Base-by-base conservation (phyloP, 2,888 invertebrate species). In the Xestobium rufovillosum region DNA sequence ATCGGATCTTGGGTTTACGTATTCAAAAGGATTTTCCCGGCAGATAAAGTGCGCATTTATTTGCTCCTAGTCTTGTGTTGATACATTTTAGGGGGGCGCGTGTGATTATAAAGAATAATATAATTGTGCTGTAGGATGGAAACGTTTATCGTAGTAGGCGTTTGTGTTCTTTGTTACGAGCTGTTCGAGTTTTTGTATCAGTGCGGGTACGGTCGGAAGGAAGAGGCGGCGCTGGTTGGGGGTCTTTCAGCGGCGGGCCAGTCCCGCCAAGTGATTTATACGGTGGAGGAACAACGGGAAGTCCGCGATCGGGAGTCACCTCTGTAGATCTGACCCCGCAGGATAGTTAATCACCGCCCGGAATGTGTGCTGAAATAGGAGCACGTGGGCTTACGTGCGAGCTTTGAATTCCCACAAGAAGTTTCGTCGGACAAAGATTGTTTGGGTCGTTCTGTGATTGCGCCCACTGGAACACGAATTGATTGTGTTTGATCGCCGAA, bases 81-180 rank as follows among this genome's bases (percentile, higher is more conserved):
- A n/a, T n/a, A n/a, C n/a, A n/a, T n/a, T n/a, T n/a, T n/a, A n/a
- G n/a, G n/a, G n/a, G n/a, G n/a, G n/a, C n/a, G n/a, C n/a, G n/a
- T n/a, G n/a, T n/a, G n/a, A n/a, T n/a, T n/a, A n/a, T n/a, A n/a
- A n/a, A n/a, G n/a, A n/a, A n/a, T n/a, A n/a, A 19, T 19, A n/a
- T n/a, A 19, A n/a, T 19, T n/a, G 23, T 19, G 6, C 23, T 19
- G 23, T 32, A 53, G 41, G 47, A 78, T 78, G 78, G 77, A 78
- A 72, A 76, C 76, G 61, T 75, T 78, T 59, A 67, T 78, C 58
- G 71, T 78, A 55, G 68, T 78, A 52, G 77, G 78, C 51, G 71
- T 78, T 60, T 78, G 76, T 69, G 72, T 78, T 61, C 66, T 78
- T 58, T 76, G 78, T 56, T 78, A 78, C 61, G 76, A 77, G 66